Base-by-base conservation (phyloP, 2,888 invertebrate species). In the Heteromyza rotundicornis region DNA sequence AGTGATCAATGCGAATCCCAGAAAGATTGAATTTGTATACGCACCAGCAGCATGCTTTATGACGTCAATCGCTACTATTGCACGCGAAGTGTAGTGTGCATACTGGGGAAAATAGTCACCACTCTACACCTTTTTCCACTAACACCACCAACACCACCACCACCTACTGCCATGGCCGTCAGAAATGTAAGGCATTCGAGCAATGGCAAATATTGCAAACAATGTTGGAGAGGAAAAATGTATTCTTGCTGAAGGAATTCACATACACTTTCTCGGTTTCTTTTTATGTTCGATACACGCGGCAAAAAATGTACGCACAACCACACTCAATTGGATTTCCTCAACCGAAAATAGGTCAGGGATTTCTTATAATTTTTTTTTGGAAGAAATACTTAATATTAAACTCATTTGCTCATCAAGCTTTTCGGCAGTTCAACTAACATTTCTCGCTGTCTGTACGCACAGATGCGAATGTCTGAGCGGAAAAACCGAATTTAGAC, bases 181-280 rank as follows among this genome's bases (percentile, higher is more conserved):
- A 40, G 12, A 40, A 40, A 66, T 70, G 71, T 63, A 59, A 61
- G 70, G 68, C 68, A 72, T 67, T 64, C 70, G 64, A 57, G 73
- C 69, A 69, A 73, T 52, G 64, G 63, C 67, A 69, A 67, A 70
- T 67, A 68, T 70, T 68, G 63, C 70, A 71, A 70, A 75, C 71
- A 74, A 68, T 70, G 66, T 68, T 40, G 40, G 16, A n/a, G n/a
- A 40, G n/a, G 40, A 40, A 40, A 7, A 40, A 40, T 40, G n/a
- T n/a, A 40, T 40, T 40, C n/a, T 14, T 40, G 40, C n/a, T 32
- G 32, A 5, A 32, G 32, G 32, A 32, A 40, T 40, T 40, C 16
- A 40, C 16, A 40, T n/a, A 40, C 40, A 40, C 3, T 40, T 40
- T 32, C 32, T 32, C 12, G 32, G 32, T 32, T 32, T 32, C 32